These are phyloP conservation scores for Ahaetulla prasina DNA, from an alignment of 2,113 vertebrate genomes.

Conservation along the genomic window DNA sequence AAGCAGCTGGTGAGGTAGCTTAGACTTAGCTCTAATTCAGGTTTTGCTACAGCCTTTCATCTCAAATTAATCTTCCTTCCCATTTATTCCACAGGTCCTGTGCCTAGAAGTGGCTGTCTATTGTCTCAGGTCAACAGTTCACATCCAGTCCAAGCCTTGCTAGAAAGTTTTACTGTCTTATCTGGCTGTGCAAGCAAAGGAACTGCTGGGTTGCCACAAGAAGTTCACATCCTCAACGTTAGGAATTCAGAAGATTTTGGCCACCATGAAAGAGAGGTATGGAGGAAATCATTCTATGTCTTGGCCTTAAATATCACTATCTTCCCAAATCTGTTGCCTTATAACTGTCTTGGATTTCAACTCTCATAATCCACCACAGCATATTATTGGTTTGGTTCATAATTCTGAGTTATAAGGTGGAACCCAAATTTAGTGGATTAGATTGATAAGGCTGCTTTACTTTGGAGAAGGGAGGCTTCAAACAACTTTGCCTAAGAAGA, in stretches of 20 bases:
- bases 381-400: background rate
- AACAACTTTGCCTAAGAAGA: background rate
- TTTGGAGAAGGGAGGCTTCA: background rate
- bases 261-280: constrained; percentile 75
- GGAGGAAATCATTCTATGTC: background rate
- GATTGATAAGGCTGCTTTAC: background rate
- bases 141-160: constrained; percentile 85
- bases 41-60: background rate
- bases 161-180: constrained; percentile 84
- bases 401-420: background rate
- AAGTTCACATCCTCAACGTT: constrained; percentile 93
- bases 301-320: background rate
- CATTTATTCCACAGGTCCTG: constrained; percentile 70
- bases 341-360: background rate
- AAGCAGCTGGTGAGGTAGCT: background rate
- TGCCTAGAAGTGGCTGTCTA: constrained; percentile 75
- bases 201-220: constrained; percentile 78
- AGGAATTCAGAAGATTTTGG: constrained; percentile 62
- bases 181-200: constrained; percentile 91
- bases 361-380: background rate
- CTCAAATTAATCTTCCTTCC: constrained; percentile 25
- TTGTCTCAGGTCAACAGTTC: constrained; percentile 79
- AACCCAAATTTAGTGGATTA: background rate
- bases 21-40: background rate
- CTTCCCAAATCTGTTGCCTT: background rate